Evolutionary conservation across 2,113 vertebrate genomes (phyloP).

Genomic region (Myiozetetes cayanensis): DNA sequence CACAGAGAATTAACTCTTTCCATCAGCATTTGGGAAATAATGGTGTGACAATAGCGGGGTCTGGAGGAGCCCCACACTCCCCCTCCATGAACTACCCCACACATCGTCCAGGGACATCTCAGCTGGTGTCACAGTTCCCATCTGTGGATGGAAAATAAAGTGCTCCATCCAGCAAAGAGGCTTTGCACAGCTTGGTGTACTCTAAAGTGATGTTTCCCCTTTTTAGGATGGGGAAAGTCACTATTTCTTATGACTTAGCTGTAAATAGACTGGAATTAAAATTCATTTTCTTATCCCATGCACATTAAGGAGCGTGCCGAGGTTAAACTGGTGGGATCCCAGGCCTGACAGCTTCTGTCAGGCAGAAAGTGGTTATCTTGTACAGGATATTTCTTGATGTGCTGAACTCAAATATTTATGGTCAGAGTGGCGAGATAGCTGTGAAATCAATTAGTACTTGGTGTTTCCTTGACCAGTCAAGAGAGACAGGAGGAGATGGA

Average conservation of each 20-base stretch:
- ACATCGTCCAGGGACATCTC: not conserved
- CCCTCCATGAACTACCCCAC: not conserved
- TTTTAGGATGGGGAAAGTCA: not conserved
- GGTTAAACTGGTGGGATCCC: not conserved
- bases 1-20: not conserved
- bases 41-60: fast-evolving
- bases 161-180: not conserved
- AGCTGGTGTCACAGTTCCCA: not conserved
- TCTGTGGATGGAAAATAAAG: fast-evolving
- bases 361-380: not conserved
- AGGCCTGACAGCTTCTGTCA: constrained; percentile 1
- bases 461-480: constrained; percentile 19
- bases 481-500: not conserved
- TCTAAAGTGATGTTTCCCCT: not conserved
- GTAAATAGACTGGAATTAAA: not conserved
- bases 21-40: not conserved
- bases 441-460: constrained; percentile 48
- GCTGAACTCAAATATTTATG: constrained; percentile 38
- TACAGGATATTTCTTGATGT: not conserved
- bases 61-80: not conserved
- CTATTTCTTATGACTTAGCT: not conserved
- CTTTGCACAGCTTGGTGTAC: not conserved
- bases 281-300: not conserved
- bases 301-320: not conserved
- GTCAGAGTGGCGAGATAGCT: constrained; percentile 17